Evolutionary conservation across 2,888 invertebrate genomes (phyloP), one percentile per base, ranked within the genome.

Genomic region (Apamea sordens): DNA sequence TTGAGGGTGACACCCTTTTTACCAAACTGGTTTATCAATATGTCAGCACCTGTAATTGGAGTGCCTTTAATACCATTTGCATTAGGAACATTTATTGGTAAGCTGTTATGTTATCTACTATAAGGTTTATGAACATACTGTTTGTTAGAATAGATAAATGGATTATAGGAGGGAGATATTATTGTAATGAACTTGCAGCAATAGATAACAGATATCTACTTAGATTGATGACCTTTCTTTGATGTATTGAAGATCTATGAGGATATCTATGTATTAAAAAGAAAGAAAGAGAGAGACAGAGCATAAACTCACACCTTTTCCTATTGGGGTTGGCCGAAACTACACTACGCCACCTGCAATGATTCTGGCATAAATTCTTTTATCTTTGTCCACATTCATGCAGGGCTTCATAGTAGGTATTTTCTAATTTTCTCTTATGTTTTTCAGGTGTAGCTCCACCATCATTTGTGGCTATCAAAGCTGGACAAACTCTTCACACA

Each of bases 11-110:
- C 99, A 47, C 99, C 99, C 76, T 98, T 99, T 93, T 97, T 99
- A 90, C 99, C 99, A 13, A 99, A 99, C 95, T 99, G 99, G 99
- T 99, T 99, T 94, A 99, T 99, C 88, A 99, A 99, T 96, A 97
- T 99, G 93, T 98, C 99, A 0, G 99, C 99, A 84, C 99, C 99
- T 64, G 98, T 99, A 61, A 98, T 99, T 91, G 99, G 99, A 89
- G 99, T 99, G 61, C 99, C 99, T 1, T 95, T 99, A 83, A 92
- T 97, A 86, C 99, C 99, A 82, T 99, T 99, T 96, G 99, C 99
- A 86, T 93, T 99, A 79, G 99, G 99, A 86, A 99, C 99, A 81
- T 99, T 99, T 95, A 97, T 99, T 86, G 99, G 98, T 98, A 93
- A 96, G 97, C 91, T 82, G 73, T 21, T 56, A 53, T 82, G 73